These are phyloP conservation scores for Macrosoma leucophasiata DNA, from an alignment of 2,888 invertebrate species.

Conservation along the genomic window DNA sequence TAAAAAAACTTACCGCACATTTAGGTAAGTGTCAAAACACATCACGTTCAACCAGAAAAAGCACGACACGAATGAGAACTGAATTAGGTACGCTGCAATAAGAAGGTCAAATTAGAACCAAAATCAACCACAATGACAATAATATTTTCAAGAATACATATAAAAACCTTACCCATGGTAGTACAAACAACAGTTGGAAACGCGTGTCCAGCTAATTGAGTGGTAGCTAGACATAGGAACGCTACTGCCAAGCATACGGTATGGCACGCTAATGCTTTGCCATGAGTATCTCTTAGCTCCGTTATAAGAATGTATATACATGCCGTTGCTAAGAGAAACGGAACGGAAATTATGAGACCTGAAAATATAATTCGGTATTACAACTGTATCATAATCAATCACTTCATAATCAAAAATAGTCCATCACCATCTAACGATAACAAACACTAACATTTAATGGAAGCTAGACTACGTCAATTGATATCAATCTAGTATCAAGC, in stretches of 20 bases:
- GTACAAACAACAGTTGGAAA: slow-evolving; percentile 63
- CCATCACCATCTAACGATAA: too few species aligned
- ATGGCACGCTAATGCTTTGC: slow-evolving; percentile 74
- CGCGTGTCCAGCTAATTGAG: slow-evolving; percentile 69
- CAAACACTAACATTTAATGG: too few species aligned
- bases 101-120: slow-evolving; percentile 21
- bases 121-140: neutral
- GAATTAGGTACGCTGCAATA: slow-evolving; percentile 78
- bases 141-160: neutral
- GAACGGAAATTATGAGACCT: slow-evolving; percentile 71
- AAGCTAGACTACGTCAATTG: too few species aligned
- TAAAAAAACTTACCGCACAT: slow-evolving; percentile 62
- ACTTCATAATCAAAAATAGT: too few species aligned
- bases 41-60: slow-evolving; percentile 82
- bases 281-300: slow-evolving; percentile 72
- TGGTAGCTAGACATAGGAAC: slow-evolving; percentile 70
- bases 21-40: slow-evolving; percentile 79
- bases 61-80: slow-evolving; percentile 79
- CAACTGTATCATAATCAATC: too few species aligned
- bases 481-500: too few species aligned
- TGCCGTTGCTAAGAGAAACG: slow-evolving; percentile 68
- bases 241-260: slow-evolving; percentile 72
- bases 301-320: slow-evolving; percentile 65
- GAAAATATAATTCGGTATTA: too few species aligned
- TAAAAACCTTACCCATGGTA: slow-evolving; percentile 53